Base-by-base conservation (phyloP, 2,113 vertebrate genomes). In the Glaucidium brasilianum region DNA sequence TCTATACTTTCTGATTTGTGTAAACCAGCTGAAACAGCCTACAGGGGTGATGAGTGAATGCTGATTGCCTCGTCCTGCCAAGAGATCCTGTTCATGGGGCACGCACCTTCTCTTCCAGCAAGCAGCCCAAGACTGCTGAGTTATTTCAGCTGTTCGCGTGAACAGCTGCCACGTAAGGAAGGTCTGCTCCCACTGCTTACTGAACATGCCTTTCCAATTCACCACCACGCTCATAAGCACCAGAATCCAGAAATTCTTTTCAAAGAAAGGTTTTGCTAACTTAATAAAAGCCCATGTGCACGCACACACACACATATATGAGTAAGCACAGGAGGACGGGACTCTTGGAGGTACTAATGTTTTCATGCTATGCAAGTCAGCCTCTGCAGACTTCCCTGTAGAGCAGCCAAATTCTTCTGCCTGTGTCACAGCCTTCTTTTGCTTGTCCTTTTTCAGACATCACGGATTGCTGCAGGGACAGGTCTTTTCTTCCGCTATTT, bases 241-340 rank as follows among this genome's bases (percentile, higher is more conserved):
- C 75, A 35, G 30, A 56, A 76, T 21, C 27, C 71, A 43, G 1
- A 52, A 73, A 58, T 68, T 64, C 53, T 30, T 75, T 22, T 26
- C 41, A 26, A 52, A 32, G 15, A 13, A 35, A 66, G 35, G 35
- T 58, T 82, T 74, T 58, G 49, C 35, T 76, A 29, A n/a, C 50
- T 83, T 66, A 29, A 1, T 23, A 19, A 41, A 25, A 12, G 27
- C 58, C 35, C 56, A 47, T 0, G 3, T 35, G 37, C 10, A 5
- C 7, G 55, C 43, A 62, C 7, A 2, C 2, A 62, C 7, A 2
- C 2, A 2, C 2, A 2, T 25, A 7, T 15, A 3, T 14, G 56
- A 45, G 35, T 12, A 10, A 72, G 81, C 58, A 22, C 43, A 29
- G 81, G 32, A 53, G 59, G 60, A 35, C 5, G 2, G 53, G 60